A percentile compares a stretch with the other conserved stretches of the same genome.
phyloP scores from a whole-genome alignment of 64 coral and sea anemone species.

The Platygyra sinensis region DNA sequence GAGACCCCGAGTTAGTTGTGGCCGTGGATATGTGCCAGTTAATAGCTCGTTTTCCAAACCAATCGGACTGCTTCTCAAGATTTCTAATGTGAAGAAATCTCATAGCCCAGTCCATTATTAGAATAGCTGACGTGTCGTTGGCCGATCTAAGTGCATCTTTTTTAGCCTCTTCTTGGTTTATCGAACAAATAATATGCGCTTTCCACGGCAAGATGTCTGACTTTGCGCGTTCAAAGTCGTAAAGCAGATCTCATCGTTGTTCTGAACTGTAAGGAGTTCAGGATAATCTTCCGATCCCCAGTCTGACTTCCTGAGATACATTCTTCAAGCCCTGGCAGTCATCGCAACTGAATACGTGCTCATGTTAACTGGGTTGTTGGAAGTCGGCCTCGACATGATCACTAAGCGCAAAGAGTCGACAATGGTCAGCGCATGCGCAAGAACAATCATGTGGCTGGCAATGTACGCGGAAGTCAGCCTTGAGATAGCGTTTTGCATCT shows the following conservation, averaged over 20 bases:
- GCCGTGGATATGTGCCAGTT: slow-evolving; percentile 56
- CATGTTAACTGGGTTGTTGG: slow-evolving; percentile 35
- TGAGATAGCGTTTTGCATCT: slow-evolving; percentile 60
- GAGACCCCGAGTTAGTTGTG: too few species aligned
- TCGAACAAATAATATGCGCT: too few species aligned
- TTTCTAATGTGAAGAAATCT: slow-evolving; percentile 44
- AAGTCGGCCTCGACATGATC: slow-evolving; percentile 36
- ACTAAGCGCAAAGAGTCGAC: slow-evolving; percentile 54
- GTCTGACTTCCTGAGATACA: slow-evolving; percentile 51
- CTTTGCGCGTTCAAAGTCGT: slow-evolving; percentile 37
- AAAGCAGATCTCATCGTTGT: slow-evolving; percentile 37
- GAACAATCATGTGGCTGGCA: slow-evolving; percentile 47
- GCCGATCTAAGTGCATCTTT: too few species aligned
- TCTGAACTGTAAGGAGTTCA: slow-evolving; percentile 39
- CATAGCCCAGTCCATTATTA: slow-evolving; percentile 41
- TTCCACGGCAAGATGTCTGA: slow-evolving; percentile 32
- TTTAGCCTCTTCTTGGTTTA: too few species aligned
- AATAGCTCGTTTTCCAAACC: slow-evolving; percentile 36
- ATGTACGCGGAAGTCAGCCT: slow-evolving; percentile 67
- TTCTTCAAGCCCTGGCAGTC: slow-evolving; percentile 43
- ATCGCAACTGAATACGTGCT: slow-evolving; percentile 23
- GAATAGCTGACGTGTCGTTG: neutral
- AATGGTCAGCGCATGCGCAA: slow-evolving; percentile 67
- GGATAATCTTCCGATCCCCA: slow-evolving; percentile 27
- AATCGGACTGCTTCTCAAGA: slow-evolving; percentile 47